Percentiles rank a stretch among this genome's conserved stretches.
Evolutionary conservation across 2,797 vertebrate genomes (phyloP).

Genomic region (Acanthiza pusilla): DNA sequence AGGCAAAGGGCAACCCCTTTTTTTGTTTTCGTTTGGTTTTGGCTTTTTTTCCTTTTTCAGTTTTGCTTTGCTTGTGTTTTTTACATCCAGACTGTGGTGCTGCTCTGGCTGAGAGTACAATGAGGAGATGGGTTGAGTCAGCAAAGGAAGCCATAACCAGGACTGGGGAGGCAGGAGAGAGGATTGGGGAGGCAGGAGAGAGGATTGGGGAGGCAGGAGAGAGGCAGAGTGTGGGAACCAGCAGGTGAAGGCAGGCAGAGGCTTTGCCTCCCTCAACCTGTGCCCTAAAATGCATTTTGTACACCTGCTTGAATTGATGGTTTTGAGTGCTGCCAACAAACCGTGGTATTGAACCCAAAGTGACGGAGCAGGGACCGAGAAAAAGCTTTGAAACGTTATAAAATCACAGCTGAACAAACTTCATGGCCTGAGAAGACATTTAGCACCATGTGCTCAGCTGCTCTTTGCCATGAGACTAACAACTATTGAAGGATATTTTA

Average conservation of each 20-base stretch:
- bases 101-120: background rate
- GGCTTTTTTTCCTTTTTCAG: background rate
- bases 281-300: background rate
- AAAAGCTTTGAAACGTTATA: background rate
- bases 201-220: background rate
- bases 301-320: background rate
- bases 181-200: background rate
- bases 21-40: background rate
- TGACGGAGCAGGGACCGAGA: background rate
- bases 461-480: background rate
- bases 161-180: background rate
- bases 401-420: background rate
- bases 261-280: background rate
- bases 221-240: background rate
- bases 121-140: background rate
- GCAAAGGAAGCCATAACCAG: background rate
- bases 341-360: background rate
- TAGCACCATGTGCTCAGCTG: fast-evolving
- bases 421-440: background rate
- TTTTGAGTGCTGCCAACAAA: background rate
- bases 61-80: conserved; percentile 19
- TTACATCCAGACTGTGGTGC: background rate
- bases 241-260: background rate
- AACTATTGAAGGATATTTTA: background rate
- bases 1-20: background rate